Evolutionary conservation across 2,888 invertebrate genomes (phyloP), one percentile per base, ranked within the genome.

Genomic region (Linnaemya tessellans): DNA sequence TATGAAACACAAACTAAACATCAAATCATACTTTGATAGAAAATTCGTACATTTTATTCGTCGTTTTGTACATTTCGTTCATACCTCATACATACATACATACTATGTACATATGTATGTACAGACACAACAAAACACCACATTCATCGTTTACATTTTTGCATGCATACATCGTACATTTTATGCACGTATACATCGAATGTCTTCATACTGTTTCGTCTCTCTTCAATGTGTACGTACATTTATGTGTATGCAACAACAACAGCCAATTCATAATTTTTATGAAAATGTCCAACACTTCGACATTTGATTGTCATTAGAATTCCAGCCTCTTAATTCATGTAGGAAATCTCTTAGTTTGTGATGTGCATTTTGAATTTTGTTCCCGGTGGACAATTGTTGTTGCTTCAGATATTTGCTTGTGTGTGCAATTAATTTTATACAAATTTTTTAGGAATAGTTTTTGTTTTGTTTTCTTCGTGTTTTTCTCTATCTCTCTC

Each of bases 11-110:
- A n/a, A 49, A 82, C 82, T 82, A 58, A 77, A 46, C 35, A 56
- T 68, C 35, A 68, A 73, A 35, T 65, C 43, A 49, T 73, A 9
- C 15, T 58, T 56, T 18, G 35, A 35, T 54, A 35, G 7, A 43
- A 56, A 46, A 54, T 62, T 56, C n/a, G 62, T 81, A 41, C 75
- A 75, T 73, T 64, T 56, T 64, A 58, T 80, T 65, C 64, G 46
- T 73, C 64, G 18, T 56, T 80, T 49, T 58, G 64, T 73, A 41
- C 73, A 80, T 80, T 73, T 74, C 38, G 71, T 73, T 80, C 65
- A 80, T 80, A 73, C 7, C 25, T 54, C 30, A 73, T 58, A 54
- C 46, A 43, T 22, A 54, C 46, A 43, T 22, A 22, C 9, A 11
- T 20, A 43, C 25, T 38, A 54, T 54, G 15, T 38, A 35, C n/a